phyloP scores from a whole-genome alignment of 2,113 vertebrate genomes.

The Ifrita kowaldi region DNA sequence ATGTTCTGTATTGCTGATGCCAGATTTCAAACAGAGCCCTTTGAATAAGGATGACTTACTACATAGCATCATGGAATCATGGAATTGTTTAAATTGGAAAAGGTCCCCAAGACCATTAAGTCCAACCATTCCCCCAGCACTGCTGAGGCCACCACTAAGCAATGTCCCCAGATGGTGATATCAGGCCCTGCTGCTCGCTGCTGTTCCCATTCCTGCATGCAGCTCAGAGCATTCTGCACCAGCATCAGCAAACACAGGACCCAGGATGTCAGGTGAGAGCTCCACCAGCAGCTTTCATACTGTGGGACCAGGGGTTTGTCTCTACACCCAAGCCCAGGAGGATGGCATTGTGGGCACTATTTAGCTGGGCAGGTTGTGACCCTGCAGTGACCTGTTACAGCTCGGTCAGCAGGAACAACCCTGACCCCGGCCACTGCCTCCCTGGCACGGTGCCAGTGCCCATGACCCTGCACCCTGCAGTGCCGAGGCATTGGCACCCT shows the following conservation, averaged over 20 bases:
- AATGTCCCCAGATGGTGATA: neutral
- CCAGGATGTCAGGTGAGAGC: neutral
- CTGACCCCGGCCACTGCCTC: neutral
- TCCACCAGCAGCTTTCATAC: neutral
- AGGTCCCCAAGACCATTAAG: neutral
- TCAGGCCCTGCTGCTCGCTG: neutral
- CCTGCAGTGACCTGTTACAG: neutral
- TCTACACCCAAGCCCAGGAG: neutral
- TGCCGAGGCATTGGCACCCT: accelerated
- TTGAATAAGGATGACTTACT: neutral
- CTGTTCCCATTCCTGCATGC: neutral
- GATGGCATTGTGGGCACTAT: neutral
- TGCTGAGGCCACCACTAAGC: neutral
- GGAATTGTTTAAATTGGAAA: neutral
- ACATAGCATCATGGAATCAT: neutral
- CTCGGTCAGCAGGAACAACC: neutral
- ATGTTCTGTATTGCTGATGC: neutral
- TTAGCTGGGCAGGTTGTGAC: neutral
- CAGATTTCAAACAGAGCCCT: slow-evolving; percentile 28
- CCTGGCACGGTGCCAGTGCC: accelerated
- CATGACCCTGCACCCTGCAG: accelerated
- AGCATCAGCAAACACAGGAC: neutral
- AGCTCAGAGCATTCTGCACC: neutral
- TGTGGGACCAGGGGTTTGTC: neutral
- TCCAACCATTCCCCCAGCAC: neutral